Conservation (phyloP, 2,113 vertebrate genomes). For the Eudyptes chrysolophus region DNA sequence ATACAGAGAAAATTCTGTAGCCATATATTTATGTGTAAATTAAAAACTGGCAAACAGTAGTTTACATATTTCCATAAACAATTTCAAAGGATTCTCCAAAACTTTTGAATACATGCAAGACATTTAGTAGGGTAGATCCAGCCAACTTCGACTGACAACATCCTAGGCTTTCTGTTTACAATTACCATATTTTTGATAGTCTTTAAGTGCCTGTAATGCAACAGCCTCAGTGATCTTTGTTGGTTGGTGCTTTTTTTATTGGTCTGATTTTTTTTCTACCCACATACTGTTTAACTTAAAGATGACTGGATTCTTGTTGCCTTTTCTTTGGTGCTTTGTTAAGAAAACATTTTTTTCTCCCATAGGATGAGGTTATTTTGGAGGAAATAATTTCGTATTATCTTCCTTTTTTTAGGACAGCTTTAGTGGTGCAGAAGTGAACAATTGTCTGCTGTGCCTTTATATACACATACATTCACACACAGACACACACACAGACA, state of each 20-base stretch:
- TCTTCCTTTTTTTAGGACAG: constrained; percentile 8
- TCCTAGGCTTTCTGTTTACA: constrained; percentile 50
- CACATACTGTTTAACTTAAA: constrained; percentile 28
- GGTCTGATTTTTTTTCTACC: neutral
- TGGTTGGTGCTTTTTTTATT: constrained; percentile 54
- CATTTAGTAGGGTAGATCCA: neutral
- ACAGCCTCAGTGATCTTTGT: constrained; percentile 16
- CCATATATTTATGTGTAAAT: constrained; percentile 34
- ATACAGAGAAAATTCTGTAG: neutral
- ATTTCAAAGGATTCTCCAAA: neutral
- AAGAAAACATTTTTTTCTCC: neutral
- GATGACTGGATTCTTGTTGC: constrained; percentile 44
- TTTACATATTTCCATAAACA: neutral
- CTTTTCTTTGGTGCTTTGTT: constrained; percentile 62
- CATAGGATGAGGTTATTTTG: neutral
- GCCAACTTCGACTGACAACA: constrained; percentile 19
- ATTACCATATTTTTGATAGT: neutral
- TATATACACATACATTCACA: neutral
- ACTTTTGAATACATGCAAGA: neutral
- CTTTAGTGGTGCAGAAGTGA: constrained; percentile 23
- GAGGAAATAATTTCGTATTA: neutral
- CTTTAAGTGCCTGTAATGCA: neutral
- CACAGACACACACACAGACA: neutral
- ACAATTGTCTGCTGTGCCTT: constrained; percentile 5
- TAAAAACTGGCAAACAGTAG: neutral